Base-by-base conservation (phyloP, 2,797 vertebrate genomes). In the Apogon talboti region DNA sequence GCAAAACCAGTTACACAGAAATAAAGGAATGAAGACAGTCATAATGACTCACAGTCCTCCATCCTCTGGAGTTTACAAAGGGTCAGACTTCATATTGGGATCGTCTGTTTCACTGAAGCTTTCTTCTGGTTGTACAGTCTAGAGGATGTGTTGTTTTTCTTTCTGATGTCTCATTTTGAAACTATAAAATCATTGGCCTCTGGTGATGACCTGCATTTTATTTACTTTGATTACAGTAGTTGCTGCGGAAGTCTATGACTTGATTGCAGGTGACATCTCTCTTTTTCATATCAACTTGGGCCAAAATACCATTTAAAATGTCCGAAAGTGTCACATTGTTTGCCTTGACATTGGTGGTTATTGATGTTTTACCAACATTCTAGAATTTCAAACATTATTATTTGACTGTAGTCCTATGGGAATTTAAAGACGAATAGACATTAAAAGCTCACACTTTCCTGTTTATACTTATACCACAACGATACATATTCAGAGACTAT, bases 1-100 rank as follows among this genome's bases (percentile, higher is more conserved):
- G 44, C 44, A n/a, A 7, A 61, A 8, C 2, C 46, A 3, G 1
- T 28, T 8, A 60, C 78, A 58, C 61, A 55, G 38, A 19, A 67
- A 45, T 8, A 37, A 28, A 65, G 15, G 44, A n/a, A 55, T 35
- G 50, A 54, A 71, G 63, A 19, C 30, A 24, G 43, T 59, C 51
- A 45, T 47, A 42, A 70, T 67, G 19, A 33, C 13, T 66, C 43
- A 38, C 66, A 19, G 10, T 16, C 48, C 43, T 7, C 3, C 52
- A 38, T 78, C n/a, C 30, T 55, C 30, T 40, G 14, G 44, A 57
- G 44, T 56, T 59, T 16, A 51, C 12, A 42, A 46, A 48, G 41
- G 46, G 21, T 54, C 21, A 30, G 11, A 28, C 12, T 56, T 58
- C 38, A 43, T 47, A 49, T 52, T 59, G 46, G 57, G 38, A 53